Conservation (phyloP, 2,888 invertebrate genomes). For the Acleris holmiana region DNA sequence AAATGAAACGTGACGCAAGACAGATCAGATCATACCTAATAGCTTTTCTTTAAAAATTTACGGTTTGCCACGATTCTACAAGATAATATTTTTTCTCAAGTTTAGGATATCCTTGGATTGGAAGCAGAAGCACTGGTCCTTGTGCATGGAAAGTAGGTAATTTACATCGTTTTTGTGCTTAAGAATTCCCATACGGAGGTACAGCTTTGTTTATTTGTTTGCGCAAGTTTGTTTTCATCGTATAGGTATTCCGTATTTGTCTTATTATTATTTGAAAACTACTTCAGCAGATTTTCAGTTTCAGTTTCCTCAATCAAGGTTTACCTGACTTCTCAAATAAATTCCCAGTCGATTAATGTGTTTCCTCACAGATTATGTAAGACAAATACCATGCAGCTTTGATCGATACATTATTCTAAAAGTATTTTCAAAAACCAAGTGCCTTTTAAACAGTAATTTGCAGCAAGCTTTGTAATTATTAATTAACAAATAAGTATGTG, state of each 20-base stretch:
- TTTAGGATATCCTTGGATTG: slow-evolving; percentile 5
- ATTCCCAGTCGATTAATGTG: too few relatives aligned
- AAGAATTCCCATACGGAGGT: not conserved
- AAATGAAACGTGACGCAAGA: too few relatives aligned
- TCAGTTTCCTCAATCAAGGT: too few relatives aligned
- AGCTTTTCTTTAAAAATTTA: not conserved
- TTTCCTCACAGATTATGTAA: too few relatives aligned
- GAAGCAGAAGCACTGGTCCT: not conserved
- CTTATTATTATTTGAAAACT: not conserved
- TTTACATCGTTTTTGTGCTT: slow-evolving; percentile 2
- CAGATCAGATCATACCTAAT: too few relatives aligned
- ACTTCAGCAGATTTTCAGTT: too few relatives aligned
- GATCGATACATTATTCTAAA: too few relatives aligned
- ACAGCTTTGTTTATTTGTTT: not conserved
- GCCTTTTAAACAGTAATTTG: not conserved
- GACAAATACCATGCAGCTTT: too few relatives aligned
- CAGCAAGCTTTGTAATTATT: slow-evolving; percentile 8
- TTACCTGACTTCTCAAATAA: too few relatives aligned
- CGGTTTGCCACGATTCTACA: not conserved
- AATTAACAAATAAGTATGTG: slow-evolving; percentile 13
- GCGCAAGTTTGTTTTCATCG: not conserved
- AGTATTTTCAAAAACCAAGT: too few relatives aligned
- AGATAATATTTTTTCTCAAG: slow-evolving; percentile 4
- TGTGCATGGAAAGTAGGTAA: not conserved
- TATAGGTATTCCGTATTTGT: not conserved